Conservation (phyloP, 2,797 vertebrate genomes). For the Notolabrus celidotus region DNA sequence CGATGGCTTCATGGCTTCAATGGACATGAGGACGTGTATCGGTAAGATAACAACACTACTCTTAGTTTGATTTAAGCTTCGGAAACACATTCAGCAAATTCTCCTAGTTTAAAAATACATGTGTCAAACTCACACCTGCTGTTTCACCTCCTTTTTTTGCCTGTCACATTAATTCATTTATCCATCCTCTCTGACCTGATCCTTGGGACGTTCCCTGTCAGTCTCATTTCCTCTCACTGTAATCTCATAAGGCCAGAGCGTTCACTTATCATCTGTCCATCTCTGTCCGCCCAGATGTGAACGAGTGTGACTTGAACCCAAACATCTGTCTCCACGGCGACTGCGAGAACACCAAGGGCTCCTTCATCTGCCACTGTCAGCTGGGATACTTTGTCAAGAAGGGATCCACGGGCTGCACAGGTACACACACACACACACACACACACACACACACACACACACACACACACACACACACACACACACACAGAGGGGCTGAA, state of each 20-base stretch:
- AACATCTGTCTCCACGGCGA: constrained; percentile 95
- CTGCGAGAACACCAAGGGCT: constrained; percentile 96
- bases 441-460: constrained; percentile 84
- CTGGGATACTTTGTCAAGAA: constrained; percentile 93
- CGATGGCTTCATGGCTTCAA: constrained; percentile 93
- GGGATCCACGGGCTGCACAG: constrained; percentile 93
- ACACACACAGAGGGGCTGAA: constrained; percentile 4
- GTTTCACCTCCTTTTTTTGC: background rate
- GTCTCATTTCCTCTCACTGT: constrained; percentile 37
- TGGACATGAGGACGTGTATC: constrained; percentile 92
- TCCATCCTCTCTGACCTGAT: constrained; percentile 8
- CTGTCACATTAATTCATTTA: constrained; percentile 1
- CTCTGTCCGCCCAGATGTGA: constrained; percentile 86
- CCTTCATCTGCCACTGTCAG: constrained; percentile 96
- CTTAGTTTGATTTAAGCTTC: background rate
- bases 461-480: constrained; percentile 77
- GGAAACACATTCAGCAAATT: background rate
- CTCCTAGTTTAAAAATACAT: background rate
- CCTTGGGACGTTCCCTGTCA: constrained; percentile 28
- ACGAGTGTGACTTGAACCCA: constrained; percentile 94
- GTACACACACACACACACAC: constrained; percentile 70
- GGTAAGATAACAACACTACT: constrained; percentile 81
- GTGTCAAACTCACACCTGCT: background rate
- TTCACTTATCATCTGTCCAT: constrained; percentile 31
- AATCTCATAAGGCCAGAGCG: constrained; percentile 16